phyloP scores from a whole-genome alignment of 2,113 vertebrate genomes.

The Mandrillus leucophaeus region DNA sequence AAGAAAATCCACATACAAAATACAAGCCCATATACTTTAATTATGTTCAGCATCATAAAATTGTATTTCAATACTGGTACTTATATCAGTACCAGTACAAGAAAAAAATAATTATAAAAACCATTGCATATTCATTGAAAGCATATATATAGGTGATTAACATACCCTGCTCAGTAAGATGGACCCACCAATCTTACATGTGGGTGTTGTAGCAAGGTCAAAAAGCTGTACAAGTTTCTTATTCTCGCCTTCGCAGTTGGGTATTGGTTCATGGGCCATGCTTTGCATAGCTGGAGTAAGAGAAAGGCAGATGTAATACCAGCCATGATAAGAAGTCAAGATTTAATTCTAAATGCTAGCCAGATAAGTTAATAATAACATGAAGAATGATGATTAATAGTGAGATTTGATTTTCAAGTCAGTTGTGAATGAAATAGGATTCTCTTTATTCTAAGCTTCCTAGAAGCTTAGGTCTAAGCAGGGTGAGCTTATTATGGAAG shows the following conservation, averaged over 20 bases:
- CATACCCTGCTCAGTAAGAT: not conserved
- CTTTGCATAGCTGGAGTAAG: not conserved
- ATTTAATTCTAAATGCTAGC: slow-evolving; percentile 2
- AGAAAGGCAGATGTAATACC: not conserved
- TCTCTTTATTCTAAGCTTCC: not conserved
- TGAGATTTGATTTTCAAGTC: slow-evolving; percentile 23
- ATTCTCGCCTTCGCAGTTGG: not conserved
- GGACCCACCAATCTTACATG: not conserved
- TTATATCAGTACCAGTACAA: not conserved
- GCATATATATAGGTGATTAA: not conserved
- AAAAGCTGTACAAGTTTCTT: not conserved
- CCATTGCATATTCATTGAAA: not conserved
- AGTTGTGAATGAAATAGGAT: not conserved
- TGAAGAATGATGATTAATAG: not conserved
- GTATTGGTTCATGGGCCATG: not conserved
- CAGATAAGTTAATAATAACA: not conserved
- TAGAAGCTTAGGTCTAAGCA: not conserved
- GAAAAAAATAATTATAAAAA: not conserved
- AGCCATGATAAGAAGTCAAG: not conserved
- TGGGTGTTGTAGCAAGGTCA: not conserved
- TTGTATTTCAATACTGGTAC: not conserved
- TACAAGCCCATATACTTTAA: not conserved
- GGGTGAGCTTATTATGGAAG: not conserved
- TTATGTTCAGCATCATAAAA: not conserved
- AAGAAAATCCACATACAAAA: not conserved